Conservation (phyloP, 1,140 invertebrate genomes). For the Adoxophyes honmai region DNA sequence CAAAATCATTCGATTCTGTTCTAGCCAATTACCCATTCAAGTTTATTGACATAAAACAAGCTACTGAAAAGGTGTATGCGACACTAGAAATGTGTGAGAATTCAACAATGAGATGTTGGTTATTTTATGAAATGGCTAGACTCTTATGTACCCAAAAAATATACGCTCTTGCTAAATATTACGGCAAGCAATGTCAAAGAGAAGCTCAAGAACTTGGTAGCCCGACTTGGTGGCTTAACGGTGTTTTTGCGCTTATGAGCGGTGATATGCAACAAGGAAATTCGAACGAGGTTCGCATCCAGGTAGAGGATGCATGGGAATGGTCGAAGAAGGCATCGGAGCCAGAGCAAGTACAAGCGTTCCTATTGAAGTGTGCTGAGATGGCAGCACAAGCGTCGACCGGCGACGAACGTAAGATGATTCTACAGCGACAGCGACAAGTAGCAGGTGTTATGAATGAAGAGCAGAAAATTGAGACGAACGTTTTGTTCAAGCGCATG, state of each 20-base stretch:
- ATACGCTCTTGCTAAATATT: slow-evolving; percentile 75
- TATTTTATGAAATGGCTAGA: slow-evolving; percentile 74
- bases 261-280: slow-evolving; percentile 76
- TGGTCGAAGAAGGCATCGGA: slow-evolving; percentile 64
- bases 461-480: slow-evolving; percentile 40
- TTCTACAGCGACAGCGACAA: slow-evolving; percentile 53
- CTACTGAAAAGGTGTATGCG: slow-evolving; percentile 49
- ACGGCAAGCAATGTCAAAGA: slow-evolving; percentile 74
- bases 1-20: slow-evolving; percentile 64
- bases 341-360: slow-evolving; percentile 55
- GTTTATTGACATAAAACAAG: slow-evolving; percentile 61
- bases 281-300: slow-evolving; percentile 70
- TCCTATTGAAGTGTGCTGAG: slow-evolving; percentile 56
- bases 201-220: slow-evolving; percentile 66
- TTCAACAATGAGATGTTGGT: slow-evolving; percentile 74
- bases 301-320: slow-evolving; percentile 65
- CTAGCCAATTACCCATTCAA: slow-evolving; percentile 67
- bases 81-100: slow-evolving; percentile 65
- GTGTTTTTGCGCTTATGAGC: slow-evolving; percentile 68
- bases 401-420: slow-evolving; percentile 56
- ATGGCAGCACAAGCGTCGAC: slow-evolving; percentile 50
- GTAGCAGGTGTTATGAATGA: slow-evolving; percentile 57
- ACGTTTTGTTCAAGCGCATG: slow-evolving; percentile 64
- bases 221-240: slow-evolving; percentile 74
- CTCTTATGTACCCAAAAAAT: slow-evolving; percentile 72